Base-by-base conservation (phyloP, 2,797 vertebrate species). In the Falco peregrinus region DNA sequence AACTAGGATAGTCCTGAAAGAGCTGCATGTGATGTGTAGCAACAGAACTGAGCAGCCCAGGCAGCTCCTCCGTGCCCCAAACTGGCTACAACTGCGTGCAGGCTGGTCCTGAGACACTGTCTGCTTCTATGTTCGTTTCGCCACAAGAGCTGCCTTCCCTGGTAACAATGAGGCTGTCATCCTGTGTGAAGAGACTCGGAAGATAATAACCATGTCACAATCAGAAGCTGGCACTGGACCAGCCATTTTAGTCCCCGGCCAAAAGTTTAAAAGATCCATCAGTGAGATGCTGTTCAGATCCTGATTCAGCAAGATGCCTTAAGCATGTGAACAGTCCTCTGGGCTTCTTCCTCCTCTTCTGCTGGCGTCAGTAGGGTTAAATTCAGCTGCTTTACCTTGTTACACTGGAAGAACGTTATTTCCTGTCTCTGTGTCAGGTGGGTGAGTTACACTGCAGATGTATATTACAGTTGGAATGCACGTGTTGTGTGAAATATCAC, bases 371-470 rank as follows among this genome's bases (percentile, higher is more conserved):
- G n/a, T 19, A 78, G 75, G 56, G 84, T 94, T 93, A 97, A 95
- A 74, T 10, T 81, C 64, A 33, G 53, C 60, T 74, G 75, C 64
- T 84, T 93, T 92, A 78, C 65, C 61, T 57, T 84, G 15, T 85
- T 90, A 47, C 26, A 25, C 35, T 93, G 78, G 51, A 76, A 90
- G 86, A 84, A 45, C 24, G n/a, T 39, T 85, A 74, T 93, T 96
- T 96, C 92, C 89, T 74, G 81, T 67, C 74, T 63, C 0, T 79
- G 1, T 28, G 65, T 53, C 73, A 79, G 90, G 61, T 92, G 59
- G 56, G 48, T 48, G 59, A n/a, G 74, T 54, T 87, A 39, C 47
- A 13, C 2, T 80, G 71, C 88, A 79, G 68, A 47, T 10, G 1
- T 48, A 2, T 61, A 15, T 90, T 61, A 43, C 87, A 87, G 84